Conservation (phyloP, 2,113 vertebrate species). For the Gnathonemus longibarbis region DNA sequence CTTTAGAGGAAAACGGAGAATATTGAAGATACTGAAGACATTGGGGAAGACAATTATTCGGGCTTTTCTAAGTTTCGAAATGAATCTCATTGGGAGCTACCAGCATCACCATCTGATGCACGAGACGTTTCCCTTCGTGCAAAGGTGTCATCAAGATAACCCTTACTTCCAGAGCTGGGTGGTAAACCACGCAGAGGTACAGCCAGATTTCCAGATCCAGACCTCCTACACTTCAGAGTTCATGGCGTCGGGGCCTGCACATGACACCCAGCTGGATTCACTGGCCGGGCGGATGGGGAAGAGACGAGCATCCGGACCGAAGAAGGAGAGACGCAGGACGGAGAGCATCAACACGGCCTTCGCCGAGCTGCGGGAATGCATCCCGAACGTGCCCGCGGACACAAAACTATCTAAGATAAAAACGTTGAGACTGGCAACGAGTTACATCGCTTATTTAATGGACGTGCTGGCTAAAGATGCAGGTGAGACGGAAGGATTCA, state of each 20-base stretch:
- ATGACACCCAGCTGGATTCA: constrained; percentile 65
- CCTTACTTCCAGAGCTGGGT: constrained; percentile 84
- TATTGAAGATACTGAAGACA: background rate
- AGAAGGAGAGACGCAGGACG: constrained; percentile 82
- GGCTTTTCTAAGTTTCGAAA: constrained; percentile 39
- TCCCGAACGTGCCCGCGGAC: constrained; percentile 81
- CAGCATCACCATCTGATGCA: constrained; percentile 81
- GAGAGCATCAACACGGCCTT: constrained; percentile 87
- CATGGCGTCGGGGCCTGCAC: constrained; percentile 51
- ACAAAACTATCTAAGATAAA: constrained; percentile 86
- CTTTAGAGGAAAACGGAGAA: background rate
- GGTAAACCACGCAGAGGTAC: constrained; percentile 70
- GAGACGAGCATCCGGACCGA: constrained; percentile 70
- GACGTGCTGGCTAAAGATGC: constrained; percentile 85
- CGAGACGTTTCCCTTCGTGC: constrained; percentile 79
- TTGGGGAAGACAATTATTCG: background rate
- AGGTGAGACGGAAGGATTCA: constrained; percentile 82
- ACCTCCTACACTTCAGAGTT: constrained; percentile 53
- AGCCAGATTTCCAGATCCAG: constrained; percentile 68
- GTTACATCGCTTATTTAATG: constrained; percentile 85
- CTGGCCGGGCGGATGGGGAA: constrained; percentile 70
- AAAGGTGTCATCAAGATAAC: constrained; percentile 77
- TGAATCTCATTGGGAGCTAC: constrained; percentile 90
- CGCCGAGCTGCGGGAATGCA: constrained; percentile 77
- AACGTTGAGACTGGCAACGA: constrained; percentile 77